Base-by-base conservation (phyloP, 2,113 vertebrate genomes). In the Thymallus thymallus region DNA sequence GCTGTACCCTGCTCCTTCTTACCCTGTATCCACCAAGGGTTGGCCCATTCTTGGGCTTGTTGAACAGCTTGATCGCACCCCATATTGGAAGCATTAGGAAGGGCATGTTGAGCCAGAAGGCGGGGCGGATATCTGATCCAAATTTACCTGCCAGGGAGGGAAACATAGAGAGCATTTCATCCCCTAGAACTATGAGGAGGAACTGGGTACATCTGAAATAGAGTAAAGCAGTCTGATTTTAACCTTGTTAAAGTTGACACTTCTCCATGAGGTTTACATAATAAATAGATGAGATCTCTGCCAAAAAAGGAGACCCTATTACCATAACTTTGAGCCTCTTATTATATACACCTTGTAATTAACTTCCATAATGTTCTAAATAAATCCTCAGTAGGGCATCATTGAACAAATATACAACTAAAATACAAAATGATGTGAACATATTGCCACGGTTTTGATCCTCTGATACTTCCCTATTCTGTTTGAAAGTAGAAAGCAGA, bases 81-180 rank as follows among this genome's bases (percentile, higher is more conserved):
- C 91, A 94, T 45, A 91, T 60, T 6, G 92, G 94, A 69, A 95
- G 71, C 76, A 96, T 72, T 61, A 96, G 0, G 62, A 93, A 97
- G 51, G 94, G 91, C 63, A 95, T 81, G 84, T 95, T 93, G 68
- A 98, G 86, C 81, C 98, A 91, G 89, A 95, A 95, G 69, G 87
- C 69, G 1, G 94, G 94, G 22, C 88, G 92, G 68, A 97, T 92
- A 70, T 97, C 95, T 0, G 93, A 91, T 72, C 93, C 95, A 75
- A 95, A 95, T 87, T 96, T 96, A 78, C 96, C 95, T 98, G 83
- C 0, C 66, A 75, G 51, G 64, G 46, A 71, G n/a, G 74, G n/a
- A 77, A 9, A 14, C 30, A 30, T 61, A 23, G 46, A n/a, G 45
- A 23, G 63, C 4, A 12, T 56, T 70, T 45, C 22, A 58, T 32